Evolutionary conservation across 2,888 invertebrate species (phyloP).

Genomic region (Andrena bucephala): DNA sequence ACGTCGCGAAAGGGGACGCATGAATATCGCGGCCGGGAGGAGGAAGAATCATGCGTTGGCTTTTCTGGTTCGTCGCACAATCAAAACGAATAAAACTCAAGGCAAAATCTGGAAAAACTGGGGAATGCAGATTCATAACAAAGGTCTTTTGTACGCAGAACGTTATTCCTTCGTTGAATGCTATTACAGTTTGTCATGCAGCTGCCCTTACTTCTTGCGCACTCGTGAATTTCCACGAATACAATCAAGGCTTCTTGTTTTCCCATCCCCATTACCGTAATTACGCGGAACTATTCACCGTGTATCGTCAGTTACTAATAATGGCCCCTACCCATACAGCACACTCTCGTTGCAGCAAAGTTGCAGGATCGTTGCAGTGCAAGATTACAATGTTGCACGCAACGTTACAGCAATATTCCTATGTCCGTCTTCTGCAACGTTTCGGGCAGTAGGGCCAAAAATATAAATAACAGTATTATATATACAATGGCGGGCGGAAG

Average conservation of each 20-base stretch:
- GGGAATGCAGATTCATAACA: slow-evolving; percentile 39
- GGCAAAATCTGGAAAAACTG: slow-evolving; percentile 48
- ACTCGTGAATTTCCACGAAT: slow-evolving; percentile 10
- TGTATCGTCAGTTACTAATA: neutral
- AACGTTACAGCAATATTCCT: too few species aligned
- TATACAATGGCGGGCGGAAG: too few species aligned
- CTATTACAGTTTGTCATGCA: slow-evolving; percentile 44
- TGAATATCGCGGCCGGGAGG: slow-evolving; percentile 34
- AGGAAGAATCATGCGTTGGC: slow-evolving; percentile 47
- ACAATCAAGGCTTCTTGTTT: neutral
- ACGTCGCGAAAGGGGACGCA: slow-evolving; percentile 37
- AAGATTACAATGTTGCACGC: too few species aligned
- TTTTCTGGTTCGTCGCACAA: slow-evolving; percentile 42
- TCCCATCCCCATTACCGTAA: neutral
- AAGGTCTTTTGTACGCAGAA: slow-evolving; percentile 49
- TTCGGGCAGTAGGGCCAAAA: too few species aligned
- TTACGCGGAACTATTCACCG: neutral
- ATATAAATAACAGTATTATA: too few species aligned
- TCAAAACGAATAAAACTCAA: slow-evolving; percentile 57
- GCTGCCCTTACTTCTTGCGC: slow-evolving; percentile 27
- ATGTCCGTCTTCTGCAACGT: too few species aligned
- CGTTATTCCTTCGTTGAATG: slow-evolving; percentile 50
- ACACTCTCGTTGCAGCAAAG: too few species aligned
- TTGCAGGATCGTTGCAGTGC: too few species aligned
- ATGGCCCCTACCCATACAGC: neutral